phyloP scores from a whole-genome alignment of 2,888 invertebrate genomes.

The Ochropacha duplaris region DNA sequence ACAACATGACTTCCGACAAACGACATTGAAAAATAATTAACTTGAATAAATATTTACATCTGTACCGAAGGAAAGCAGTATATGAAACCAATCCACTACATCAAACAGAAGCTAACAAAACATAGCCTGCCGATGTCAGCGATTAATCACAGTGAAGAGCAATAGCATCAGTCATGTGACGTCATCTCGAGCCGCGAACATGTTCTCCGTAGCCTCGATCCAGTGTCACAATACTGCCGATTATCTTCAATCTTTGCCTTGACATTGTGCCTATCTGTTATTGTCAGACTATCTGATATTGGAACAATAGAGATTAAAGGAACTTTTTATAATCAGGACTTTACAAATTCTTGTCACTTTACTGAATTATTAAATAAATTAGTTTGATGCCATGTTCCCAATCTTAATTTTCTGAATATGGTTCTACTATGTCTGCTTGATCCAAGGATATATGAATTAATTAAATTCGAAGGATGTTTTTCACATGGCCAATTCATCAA shows the following conservation, averaged over 20 bases:
- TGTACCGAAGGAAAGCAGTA: background rate
- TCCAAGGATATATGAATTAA: too few relatives aligned
- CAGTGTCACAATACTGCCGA: slow-evolving; percentile 21
- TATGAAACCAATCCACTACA: slow-evolving; percentile 21
- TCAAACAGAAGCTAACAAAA: slow-evolving; percentile 11
- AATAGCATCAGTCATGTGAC: slow-evolving; percentile 28
- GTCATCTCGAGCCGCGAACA: slow-evolving; percentile 14
- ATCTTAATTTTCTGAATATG: too few relatives aligned
- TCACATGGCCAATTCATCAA: too few relatives aligned
- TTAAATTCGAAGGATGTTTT: too few relatives aligned
- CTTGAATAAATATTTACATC: too few relatives aligned
- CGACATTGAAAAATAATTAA: too few relatives aligned
- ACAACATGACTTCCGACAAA: background rate
- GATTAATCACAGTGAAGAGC: slow-evolving; percentile 28
- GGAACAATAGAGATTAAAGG: background rate
- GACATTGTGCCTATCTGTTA: slow-evolving; percentile 29
- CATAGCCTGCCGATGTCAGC: slow-evolving; percentile 13
- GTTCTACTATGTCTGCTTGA: too few relatives aligned
- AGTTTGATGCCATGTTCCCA: too few relatives aligned
- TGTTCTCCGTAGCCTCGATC: slow-evolving; percentile 22
- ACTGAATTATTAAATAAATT: background rate
- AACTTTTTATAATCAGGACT: too few relatives aligned
- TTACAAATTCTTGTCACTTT: too few relatives aligned
- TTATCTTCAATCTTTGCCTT: slow-evolving; percentile 29
- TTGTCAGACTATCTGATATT: slow-evolving; percentile 20